Evolutionary conservation across 1,140 invertebrate species (phyloP).

Genomic region (Cyphomyrmex costatus): DNA sequence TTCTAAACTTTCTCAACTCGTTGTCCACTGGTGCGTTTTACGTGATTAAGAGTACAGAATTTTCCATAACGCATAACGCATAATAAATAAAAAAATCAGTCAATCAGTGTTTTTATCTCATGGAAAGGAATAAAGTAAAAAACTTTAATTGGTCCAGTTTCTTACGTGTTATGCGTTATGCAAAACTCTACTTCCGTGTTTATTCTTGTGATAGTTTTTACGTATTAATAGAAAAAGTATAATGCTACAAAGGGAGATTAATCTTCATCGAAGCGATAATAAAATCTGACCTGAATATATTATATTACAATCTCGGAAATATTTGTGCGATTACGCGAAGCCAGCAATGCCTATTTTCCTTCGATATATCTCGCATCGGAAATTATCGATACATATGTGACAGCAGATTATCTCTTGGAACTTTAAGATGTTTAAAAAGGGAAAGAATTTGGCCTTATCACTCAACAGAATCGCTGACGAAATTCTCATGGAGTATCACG

Average conservation of each 20-base stretch:
- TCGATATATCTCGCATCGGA: conserved; percentile 14
- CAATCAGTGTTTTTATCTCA: no score
- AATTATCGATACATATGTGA: conserved; percentile 8
- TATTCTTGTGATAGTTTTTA: background rate
- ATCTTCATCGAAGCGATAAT: background rate
- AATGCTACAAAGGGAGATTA: background rate
- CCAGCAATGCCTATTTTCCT: no score
- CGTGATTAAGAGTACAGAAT: background rate
- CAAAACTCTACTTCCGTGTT: no score
- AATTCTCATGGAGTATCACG: background rate
- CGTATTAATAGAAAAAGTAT: background rate
- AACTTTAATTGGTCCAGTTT: no score
- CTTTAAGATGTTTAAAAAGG: background rate
- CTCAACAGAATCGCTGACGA: background rate
- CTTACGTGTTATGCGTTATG: no score
- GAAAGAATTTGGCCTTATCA: background rate
- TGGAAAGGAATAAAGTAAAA: no score
- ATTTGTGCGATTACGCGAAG: background rate
- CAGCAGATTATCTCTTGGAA: background rate
- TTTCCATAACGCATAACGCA: no score
- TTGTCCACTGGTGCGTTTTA: background rate
- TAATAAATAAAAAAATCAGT: no score
- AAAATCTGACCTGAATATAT: conserved; percentile 45
- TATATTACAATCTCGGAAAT: background rate
- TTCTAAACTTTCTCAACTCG: background rate